Base-by-base conservation (phyloP, 2,888 invertebrate genomes). In the Stegophylla sp. region DNA sequence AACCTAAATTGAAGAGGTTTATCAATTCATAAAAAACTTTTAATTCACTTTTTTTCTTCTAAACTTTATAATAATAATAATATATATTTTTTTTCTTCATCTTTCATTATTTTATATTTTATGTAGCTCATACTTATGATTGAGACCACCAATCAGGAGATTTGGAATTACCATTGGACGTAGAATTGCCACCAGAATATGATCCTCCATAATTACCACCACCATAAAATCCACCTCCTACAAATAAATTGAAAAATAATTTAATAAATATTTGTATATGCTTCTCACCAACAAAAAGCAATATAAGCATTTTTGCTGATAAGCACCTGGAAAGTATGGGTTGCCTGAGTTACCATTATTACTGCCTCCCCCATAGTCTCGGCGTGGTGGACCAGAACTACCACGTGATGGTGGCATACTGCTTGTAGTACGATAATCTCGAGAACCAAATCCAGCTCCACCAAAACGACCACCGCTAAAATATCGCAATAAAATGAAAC, bases 401-500 rank as follows among this genome's bases (percentile, higher is more conserved):
- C 85, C 86, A 59, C 86, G 86, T 63, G 87, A 86, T n/a, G 86
- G 86, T 84, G 85, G 84, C 82, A 83, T 84, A 20, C 85, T 84
- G 82, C 84, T 83, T 26, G 88, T 88, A 84, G 91, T 91, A 86
- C 92, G 92, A 86, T 91, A 92, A 90, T 92, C 92, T 83, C 92
- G 88, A 15, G 91, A 89, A 15, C 90, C 90, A 85, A 91, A 91
- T 82, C 90, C 89, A 84, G 90, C 89, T 83, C 88, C 88, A 7
- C 88, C 87, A n/a, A 90, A 87, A 75, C 90, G 88, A 77, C 89
- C 89, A 83, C 90, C 89, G 83, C 90, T 89, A 10, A 88, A 88
- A 51, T 89, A n/a, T n/a, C n/a, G n/a, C n/a, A n/a, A 88, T 90
- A 85, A 71, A n/a, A 67, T 15, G 26, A 79, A 34, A 75, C 69